Percentiles rank a stretch among this genome's conserved stretches.
Conservation (phyloP, 2,888 invertebrate genomes). For the Drosophila lutescens region DNA sequence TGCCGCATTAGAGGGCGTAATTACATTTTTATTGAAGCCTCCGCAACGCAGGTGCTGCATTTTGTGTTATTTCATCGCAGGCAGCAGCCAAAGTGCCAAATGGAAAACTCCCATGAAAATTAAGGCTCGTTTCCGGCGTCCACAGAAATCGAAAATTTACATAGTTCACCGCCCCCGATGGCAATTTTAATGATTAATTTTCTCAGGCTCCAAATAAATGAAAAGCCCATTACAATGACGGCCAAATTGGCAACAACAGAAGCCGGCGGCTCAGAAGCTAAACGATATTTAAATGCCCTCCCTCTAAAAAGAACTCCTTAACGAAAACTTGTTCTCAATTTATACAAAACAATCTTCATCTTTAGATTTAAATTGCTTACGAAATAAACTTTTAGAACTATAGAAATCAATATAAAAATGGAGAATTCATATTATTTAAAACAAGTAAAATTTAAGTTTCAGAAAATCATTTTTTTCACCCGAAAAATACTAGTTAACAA, state of each 20-base stretch:
- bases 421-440: too few species aligned
- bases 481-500: too few species aligned
- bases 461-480: too few species aligned
- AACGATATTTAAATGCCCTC: slow-evolving; percentile 18
- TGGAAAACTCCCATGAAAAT: slow-evolving; percentile 67
- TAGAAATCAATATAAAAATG: too few species aligned
- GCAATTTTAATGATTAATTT: slow-evolving; percentile 74
- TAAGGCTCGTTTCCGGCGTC: slow-evolving; percentile 62
- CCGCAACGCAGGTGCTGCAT: slow-evolving; percentile 23
- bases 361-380: too few species aligned
- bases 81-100: slow-evolving; percentile 23
- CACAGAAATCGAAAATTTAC: slow-evolving; percentile 44
- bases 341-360: too few species aligned
- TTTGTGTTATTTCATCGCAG: slow-evolving; percentile 27
- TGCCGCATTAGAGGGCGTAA: slow-evolving; percentile 74
- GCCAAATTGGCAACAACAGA: slow-evolving; percentile 45
- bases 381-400: too few species aligned
- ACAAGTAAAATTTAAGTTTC: too few species aligned
- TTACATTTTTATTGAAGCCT: slow-evolving; percentile 72
- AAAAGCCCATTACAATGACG: slow-evolving; percentile 35
- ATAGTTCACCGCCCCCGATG: slow-evolving; percentile 52
- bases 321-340: too few species aligned
- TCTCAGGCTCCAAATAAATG: slow-evolving; percentile 60
- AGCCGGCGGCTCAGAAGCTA: slow-evolving; percentile 7
- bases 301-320: not conserved